These are phyloP conservation scores for Penaeus vannamei DNA, from an alignment of 1,140 invertebrate species.

Conservation along the genomic window DNA sequence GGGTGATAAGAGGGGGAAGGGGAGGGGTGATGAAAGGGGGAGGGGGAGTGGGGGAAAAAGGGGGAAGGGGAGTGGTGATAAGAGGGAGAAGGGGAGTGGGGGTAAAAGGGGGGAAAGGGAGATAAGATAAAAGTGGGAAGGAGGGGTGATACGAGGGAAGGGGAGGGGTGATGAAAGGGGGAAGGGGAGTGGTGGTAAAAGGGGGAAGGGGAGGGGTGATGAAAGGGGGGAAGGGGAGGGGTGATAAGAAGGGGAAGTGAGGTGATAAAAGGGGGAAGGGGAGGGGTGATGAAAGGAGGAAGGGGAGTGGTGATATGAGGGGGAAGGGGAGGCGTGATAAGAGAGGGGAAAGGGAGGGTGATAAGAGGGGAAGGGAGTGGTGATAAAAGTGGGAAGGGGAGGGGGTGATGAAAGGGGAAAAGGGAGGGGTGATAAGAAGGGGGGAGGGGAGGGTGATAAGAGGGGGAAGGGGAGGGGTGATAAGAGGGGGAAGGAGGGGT, in stretches of 20 bases:
- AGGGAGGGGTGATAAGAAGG: too few species aligned
- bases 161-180: too few species aligned
- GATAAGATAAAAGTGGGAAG: background rate
- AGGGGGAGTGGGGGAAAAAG: too few species aligned
- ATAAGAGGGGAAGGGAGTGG: background rate
- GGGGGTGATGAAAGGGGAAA: background rate
- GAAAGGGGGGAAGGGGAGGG: background rate
- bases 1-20: background rate
- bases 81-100: too few species aligned
- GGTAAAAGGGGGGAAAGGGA: background rate
- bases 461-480: too few species aligned
- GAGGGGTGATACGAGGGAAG: too few species aligned
- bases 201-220: too few species aligned
- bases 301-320: too few species aligned
- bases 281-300: background rate
- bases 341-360: background rate
- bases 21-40: background rate
- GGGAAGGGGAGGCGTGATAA: too few species aligned
- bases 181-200: too few species aligned
- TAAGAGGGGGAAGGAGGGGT: background rate
- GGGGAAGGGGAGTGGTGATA: background rate
- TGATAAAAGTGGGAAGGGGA: background rate
- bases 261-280: too few species aligned
- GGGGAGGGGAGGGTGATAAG: too few species aligned
- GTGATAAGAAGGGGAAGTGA: background rate